Conservation (phyloP, 2,888 invertebrate genomes). For the Lepas anatifera region DNA sequence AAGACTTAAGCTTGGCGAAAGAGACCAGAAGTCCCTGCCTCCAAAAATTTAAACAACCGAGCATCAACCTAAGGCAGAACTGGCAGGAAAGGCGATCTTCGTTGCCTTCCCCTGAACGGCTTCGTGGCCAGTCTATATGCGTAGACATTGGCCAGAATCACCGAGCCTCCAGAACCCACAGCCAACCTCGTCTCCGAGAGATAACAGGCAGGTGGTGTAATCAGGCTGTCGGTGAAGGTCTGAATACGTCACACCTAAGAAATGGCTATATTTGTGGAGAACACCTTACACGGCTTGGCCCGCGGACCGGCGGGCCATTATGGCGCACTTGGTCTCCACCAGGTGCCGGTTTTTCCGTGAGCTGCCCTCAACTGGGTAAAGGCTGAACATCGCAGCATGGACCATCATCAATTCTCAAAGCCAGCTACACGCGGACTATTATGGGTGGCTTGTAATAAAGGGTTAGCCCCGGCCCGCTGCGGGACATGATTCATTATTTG, state of each 20-base stretch:
- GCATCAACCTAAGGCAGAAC: no score
- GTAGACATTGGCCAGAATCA: no score
- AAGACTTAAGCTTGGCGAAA: no score
- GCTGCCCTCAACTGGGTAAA: neutral
- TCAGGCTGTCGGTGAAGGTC: neutral
- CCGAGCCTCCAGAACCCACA: no score
- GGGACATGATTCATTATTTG: neutral
- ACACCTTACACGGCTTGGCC: neutral
- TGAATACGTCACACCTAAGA: constrained; percentile 8
- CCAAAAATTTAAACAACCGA: no score
- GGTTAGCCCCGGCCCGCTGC: neutral
- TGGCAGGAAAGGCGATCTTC: no score
- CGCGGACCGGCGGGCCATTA: constrained; percentile 7
- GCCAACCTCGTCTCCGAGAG: neutral
- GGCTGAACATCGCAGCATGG: neutral
- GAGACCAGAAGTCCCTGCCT: no score
- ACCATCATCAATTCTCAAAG: neutral
- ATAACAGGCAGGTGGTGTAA: neutral
- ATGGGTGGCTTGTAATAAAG: neutral
- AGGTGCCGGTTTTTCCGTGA: neutral
- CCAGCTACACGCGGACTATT: neutral
- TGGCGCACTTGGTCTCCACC: no score
- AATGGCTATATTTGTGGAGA: constrained; percentile 1
- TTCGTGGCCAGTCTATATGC: no score
- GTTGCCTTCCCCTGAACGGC: no score